phyloP scores from a whole-genome alignment of 2,888 invertebrate species.

The Cacoxenus indagator region DNA sequence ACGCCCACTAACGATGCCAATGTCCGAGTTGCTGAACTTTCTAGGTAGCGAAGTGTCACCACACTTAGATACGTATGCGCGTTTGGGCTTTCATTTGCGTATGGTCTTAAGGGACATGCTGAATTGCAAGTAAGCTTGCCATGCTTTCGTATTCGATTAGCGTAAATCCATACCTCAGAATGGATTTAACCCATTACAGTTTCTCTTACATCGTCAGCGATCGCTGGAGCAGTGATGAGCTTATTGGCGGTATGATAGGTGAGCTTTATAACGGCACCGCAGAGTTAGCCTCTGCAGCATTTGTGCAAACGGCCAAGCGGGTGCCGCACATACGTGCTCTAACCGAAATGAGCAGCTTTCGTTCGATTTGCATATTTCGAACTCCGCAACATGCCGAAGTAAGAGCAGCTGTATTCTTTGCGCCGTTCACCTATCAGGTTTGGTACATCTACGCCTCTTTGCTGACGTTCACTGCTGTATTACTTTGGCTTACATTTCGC shows the following conservation, averaged over 20 bases:
- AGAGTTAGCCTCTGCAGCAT: slow-evolving; percentile 49
- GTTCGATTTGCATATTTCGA: slow-evolving; percentile 74
- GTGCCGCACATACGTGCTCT: slow-evolving; percentile 39
- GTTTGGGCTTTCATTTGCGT: slow-evolving; percentile 52
- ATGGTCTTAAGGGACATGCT: slow-evolving; percentile 50
- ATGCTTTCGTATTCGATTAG: not conserved
- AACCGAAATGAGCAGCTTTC: slow-evolving; percentile 49
- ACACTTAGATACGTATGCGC: slow-evolving; percentile 48
- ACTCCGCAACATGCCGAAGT: slow-evolving; percentile 73
- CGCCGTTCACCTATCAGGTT: slow-evolving; percentile 74
- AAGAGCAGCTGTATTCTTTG: slow-evolving; percentile 73
- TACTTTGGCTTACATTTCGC: slow-evolving; percentile 67
- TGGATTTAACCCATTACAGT: slow-evolving; percentile 37
- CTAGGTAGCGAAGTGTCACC: slow-evolving; percentile 36
- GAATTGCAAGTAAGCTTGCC: slow-evolving; percentile 53
- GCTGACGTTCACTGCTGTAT: slow-evolving; percentile 59
- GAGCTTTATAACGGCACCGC: slow-evolving; percentile 49
- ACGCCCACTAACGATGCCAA: slow-evolving; percentile 42
- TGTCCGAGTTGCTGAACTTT: slow-evolving; percentile 35
- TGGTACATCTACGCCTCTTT: slow-evolving; percentile 72
- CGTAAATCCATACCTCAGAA: not conserved
- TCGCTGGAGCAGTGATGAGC: slow-evolving; percentile 52
- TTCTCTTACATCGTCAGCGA: slow-evolving; percentile 44
- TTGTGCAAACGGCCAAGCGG: slow-evolving; percentile 42
- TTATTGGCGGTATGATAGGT: slow-evolving; percentile 57